A percentile compares a stretch with the other conserved stretches of the same genome.
phyloP scores from a whole-genome alignment of 2,797 vertebrate genomes.

The Lepilemur septentrionalis region DNA sequence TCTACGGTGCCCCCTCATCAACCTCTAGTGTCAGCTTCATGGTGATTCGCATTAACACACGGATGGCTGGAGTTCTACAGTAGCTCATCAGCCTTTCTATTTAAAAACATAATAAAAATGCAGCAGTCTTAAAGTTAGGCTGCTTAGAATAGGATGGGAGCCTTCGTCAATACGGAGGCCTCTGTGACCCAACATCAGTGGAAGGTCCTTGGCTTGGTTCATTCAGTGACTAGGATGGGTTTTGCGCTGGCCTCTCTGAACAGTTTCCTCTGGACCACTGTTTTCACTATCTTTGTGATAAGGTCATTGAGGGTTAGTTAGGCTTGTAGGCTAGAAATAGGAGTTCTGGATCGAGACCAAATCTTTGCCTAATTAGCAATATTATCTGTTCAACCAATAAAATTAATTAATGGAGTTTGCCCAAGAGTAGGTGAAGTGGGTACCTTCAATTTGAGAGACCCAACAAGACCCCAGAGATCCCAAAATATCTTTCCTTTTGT shows the following conservation, averaged over 20 bases:
- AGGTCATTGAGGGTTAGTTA: not conserved
- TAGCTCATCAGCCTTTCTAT: not conserved
- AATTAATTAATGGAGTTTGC: not conserved
- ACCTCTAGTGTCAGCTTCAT: not conserved
- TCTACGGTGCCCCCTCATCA: not conserved
- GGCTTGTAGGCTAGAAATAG: not conserved
- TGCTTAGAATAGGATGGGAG: not conserved
- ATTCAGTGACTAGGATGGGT: not conserved
- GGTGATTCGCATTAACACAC: not conserved
- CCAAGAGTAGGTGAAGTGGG: not conserved
- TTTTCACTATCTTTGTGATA: not conserved
- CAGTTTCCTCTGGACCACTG: not conserved
- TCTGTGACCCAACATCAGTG: not conserved
- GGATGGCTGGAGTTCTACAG: not conserved
- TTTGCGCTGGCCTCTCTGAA: not conserved
- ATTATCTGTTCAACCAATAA: not conserved
- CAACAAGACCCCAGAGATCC: not conserved
- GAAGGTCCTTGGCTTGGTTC: not conserved
- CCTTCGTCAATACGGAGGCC: not conserved
- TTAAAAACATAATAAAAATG: not conserved
- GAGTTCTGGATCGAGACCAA: not conserved
- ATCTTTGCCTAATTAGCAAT: not conserved
- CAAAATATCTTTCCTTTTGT: not conserved
- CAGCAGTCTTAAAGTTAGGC: not conserved
- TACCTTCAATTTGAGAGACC: not conserved